These are phyloP conservation scores for Pituophis catenifer DNA, from an alignment of 2,113 vertebrate species.

Conservation along the genomic window DNA sequence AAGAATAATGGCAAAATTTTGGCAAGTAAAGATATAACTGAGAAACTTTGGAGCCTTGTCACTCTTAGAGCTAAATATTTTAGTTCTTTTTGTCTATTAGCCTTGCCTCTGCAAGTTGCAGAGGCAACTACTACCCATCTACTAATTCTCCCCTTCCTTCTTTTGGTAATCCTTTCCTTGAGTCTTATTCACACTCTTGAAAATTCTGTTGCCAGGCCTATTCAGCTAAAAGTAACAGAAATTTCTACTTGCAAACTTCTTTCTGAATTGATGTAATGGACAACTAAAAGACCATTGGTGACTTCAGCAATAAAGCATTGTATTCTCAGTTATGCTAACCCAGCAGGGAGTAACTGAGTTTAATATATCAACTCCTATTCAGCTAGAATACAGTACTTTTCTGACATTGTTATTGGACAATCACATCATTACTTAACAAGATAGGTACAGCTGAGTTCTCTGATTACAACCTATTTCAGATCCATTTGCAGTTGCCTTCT, in stretches of 20 bases:
- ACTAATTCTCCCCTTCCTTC: neutral
- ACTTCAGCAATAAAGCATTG: neutral
- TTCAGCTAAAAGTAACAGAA: neutral
- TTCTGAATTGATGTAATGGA: neutral
- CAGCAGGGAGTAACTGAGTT: neutral
- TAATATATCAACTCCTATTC: neutral
- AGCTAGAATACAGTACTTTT: neutral
- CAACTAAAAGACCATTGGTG: neutral
- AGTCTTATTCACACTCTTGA: neutral
- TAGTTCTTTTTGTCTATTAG: neutral
- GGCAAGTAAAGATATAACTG: neutral
- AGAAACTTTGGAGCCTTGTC: neutral
- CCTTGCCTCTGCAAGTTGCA: neutral
- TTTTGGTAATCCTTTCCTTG: neutral
- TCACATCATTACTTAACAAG: neutral
- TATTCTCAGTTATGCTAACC: neutral
- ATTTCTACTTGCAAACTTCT: neutral
- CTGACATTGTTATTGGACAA: neutral
- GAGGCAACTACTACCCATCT: neutral
- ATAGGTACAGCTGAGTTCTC: neutral
- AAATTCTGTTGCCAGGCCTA: neutral
- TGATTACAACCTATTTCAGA: neutral
- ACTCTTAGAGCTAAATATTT: neutral
- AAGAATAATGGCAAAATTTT: neutral
- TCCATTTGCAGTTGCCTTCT: neutral